phyloP scores from a whole-genome alignment of 2,113 vertebrate genomes.

The Clarias batrachus region DNA sequence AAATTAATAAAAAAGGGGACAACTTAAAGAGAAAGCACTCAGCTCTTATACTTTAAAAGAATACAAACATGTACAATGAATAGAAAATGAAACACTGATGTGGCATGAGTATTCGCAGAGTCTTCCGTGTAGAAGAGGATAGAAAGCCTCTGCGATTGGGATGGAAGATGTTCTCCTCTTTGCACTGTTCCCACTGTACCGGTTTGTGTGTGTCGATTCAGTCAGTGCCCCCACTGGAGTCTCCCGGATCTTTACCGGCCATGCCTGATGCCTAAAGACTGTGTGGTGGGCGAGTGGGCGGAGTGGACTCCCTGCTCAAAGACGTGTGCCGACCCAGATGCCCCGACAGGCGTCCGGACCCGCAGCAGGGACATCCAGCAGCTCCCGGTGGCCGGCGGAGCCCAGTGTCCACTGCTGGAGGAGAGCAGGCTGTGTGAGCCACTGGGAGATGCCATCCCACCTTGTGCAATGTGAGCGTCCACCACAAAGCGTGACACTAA shows the following conservation, averaged over 20 bases:
- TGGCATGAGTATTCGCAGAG: no score
- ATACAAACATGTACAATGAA: no score
- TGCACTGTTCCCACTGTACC: neutral
- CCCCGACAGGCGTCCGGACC: conserved; percentile 74
- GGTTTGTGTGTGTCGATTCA: conserved; percentile 57
- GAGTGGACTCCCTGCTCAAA: conserved; percentile 87
- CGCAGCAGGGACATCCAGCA: conserved; percentile 79
- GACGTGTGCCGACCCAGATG: conserved; percentile 74
- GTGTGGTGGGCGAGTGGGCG: conserved; percentile 85
- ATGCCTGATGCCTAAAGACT: conserved; percentile 87
- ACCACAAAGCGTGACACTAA: neutral
- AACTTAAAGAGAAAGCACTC: neutral
- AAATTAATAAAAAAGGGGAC: neutral
- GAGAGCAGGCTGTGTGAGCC: conserved; percentile 80
- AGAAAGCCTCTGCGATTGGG: neutral
- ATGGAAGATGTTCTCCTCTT: neutral
- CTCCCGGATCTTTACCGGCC: conserved; percentile 87
- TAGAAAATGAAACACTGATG: no score
- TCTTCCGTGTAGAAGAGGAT: neutral
- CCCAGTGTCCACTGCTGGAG: conserved; percentile 79
- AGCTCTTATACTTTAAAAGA: neutral
- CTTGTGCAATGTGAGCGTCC: conserved; percentile 85
- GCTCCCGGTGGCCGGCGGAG: conserved; percentile 79
- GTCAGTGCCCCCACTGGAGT: conserved; percentile 84
- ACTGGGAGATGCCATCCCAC: conserved; percentile 72